Evolutionary conservation across 35 echinoderm and acorn worm species (phyloP).

Genomic region (Patiria miniata): DNA sequence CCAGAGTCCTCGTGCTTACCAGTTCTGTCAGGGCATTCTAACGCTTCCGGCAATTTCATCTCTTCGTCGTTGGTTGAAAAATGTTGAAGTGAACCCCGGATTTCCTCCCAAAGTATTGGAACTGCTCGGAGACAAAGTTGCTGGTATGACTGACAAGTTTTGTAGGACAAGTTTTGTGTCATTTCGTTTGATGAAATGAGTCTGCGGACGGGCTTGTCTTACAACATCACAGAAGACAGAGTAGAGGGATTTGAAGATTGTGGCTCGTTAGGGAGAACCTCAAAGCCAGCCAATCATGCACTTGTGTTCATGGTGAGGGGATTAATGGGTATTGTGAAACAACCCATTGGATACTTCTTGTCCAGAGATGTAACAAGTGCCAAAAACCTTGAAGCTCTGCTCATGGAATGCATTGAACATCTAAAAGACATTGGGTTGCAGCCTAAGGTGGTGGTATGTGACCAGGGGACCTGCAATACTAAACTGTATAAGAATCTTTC

Average conservation of each 20-base stretch:
- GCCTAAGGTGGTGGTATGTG: constrained; percentile 46
- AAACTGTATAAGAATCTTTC: too few relatives aligned
- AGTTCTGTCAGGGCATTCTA: constrained; percentile 37
- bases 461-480: too few relatives aligned
- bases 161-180: constrained; percentile 53
- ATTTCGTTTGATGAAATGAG: constrained; percentile 51
- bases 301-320: constrained; percentile 66
- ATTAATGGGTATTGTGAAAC: constrained; percentile 22
- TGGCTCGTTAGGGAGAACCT: constrained; percentile 29
- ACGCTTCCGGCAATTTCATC: constrained; percentile 40
- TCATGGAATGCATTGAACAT: constrained; percentile 43
- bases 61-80: constrained; percentile 32
- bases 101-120: constrained; percentile 39
- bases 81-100: too few relatives aligned
- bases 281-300: constrained; percentile 51
- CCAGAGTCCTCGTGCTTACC: constrained; percentile 52
- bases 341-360: too few relatives aligned
- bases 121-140: constrained; percentile 33
- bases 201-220: constrained; percentile 40
- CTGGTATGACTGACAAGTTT: constrained; percentile 37
- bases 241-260: constrained; percentile 72
- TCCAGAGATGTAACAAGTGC: neutral
- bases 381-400: neutral
- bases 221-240: constrained; percentile 47
- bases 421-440: constrained; percentile 44